Conservation (phyloP, 1,140 invertebrate species). For the Heliconius hewitsoni region DNA sequence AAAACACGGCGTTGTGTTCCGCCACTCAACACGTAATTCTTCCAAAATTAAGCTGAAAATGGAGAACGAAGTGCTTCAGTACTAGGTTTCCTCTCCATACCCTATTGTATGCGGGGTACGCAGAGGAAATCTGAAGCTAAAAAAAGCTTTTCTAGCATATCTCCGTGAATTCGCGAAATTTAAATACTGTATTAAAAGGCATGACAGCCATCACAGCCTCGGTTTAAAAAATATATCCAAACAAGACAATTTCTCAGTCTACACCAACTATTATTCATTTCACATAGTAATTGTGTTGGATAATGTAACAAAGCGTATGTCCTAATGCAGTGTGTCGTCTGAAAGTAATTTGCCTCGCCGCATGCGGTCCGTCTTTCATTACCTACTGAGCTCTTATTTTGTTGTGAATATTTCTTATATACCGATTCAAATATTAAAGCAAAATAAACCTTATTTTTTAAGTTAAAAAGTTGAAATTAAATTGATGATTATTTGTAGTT, state of each 20-base stretch:
- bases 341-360: slow-evolving; percentile 73
- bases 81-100: too few species aligned
- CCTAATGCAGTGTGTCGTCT: slow-evolving; percentile 72
- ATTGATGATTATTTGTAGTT: slow-evolving; percentile 5
- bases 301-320: slow-evolving; percentile 39
- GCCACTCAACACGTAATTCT: too few species aligned
- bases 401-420: slow-evolving; percentile 4
- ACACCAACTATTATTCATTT: slow-evolving; percentile 35
- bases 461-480: slow-evolving; percentile 16
- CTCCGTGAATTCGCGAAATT: too few species aligned
- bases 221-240: slow-evolving; percentile 1
- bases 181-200: too few species aligned
- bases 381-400: slow-evolving; percentile 42
- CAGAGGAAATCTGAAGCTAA: too few species aligned
- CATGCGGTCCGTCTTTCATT: slow-evolving; percentile 71
- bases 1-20: too few species aligned
- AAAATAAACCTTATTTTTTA: slow-evolving; percentile 31
- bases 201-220: too few species aligned
- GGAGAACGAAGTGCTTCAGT: too few species aligned
- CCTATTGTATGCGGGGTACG: too few species aligned
- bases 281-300: slow-evolving; percentile 38
- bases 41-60: too few species aligned
- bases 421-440: neutral
- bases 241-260: slow-evolving; percentile 28
- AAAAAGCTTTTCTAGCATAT: too few species aligned